Base-by-base conservation (phyloP, 1,140 invertebrate species). In the Eufriesea mexicana region DNA sequence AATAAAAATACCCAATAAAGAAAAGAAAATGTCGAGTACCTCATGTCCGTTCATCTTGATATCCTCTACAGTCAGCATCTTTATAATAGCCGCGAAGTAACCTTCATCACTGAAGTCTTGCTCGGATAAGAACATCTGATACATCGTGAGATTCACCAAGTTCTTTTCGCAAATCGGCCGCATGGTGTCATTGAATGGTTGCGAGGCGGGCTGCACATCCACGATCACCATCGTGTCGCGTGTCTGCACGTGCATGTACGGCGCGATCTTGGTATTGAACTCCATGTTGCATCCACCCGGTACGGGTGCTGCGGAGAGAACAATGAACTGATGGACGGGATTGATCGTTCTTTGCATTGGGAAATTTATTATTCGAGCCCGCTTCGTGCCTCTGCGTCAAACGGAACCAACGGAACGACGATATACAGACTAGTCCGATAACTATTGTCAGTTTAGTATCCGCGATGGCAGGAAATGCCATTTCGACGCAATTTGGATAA, bases 221-320 rank as follows among this genome's bases (percentile, higher is more conserved):
- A 97, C 94, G 57, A 89, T 92, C 8, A 97, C 94, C 55, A 95
- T 94, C n/a, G 95, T 91, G 67, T 95, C 88, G 54, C 90, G 94
- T 55, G 95, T 93, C 4, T 79, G 84, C 1, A 96, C 86, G 54
- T 93, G 93, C 85, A 97, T 94, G 89, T 95, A 97, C 14, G 97
- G 96, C 28, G 96, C 95, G 80, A 95, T 95, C 88, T 95, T 92
- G n/a, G 96, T 92, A 62, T 95, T 91, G 86, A 96, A 96, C 88
- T 96, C 96, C 95, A 97, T 95, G 85, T 97, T 97, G 89, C 97
- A 97, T 51, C 96, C 97, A 80, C 97, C 97, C 62, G 97, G 97
- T 87, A 97, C 94, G 8, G 97, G 97, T 90, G 96, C 97, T 97
- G 92, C 78, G 84, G 54, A 84, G 79, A 83, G 75, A 88, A 89